Evolutionary conservation across 2,113 vertebrate genomes (phyloP), one percentile per base, ranked within the genome.

Genomic region (Malurus alboscapulatus): DNA sequence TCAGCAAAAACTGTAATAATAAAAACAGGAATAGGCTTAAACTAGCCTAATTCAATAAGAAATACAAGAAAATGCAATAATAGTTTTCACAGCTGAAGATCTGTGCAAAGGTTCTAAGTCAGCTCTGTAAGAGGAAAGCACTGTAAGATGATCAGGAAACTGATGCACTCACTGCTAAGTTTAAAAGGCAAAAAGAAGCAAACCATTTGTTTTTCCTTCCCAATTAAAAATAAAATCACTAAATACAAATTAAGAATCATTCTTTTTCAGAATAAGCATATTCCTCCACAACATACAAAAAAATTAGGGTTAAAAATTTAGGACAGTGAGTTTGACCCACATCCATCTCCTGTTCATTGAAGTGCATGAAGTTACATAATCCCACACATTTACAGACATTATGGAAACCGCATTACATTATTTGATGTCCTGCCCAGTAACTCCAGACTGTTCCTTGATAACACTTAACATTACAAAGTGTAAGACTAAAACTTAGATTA

Each of bases 21-120:
- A 80, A 90, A 66, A 83, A 29, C 26, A 83, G 47, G 14, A 94
- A 69, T 88, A 87, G 20, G 22, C 17, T 94, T 77, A 42, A 85
- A 61, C 20, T 54, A 78, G 34, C 6, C 62, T 67, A 62, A 42
- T 55, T 81, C 61, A 88, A 40, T 54, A 85, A 79, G 47, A 79
- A 87, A 80, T 59, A 78, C 6, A 59, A 92, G 85, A 87, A 87
- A 86, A 83, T 17, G 14, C 47, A 88, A 7, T 76, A 73, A 59
- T 42, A 87, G 65, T 80, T 88, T 93, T 92, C 72, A 74, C 65
- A 90, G 65, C 53, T 87, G 62, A 94, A 75, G 81, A 83, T 63
- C 44, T 71, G 53, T 51, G n/a, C 34, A 77, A 87, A 51, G 42
- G n/a, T 71, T 90, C 42, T 80, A 90, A 53, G 29, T 48, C 42